These are phyloP conservation scores for Mesembrinibis cayennensis DNA, from an alignment of 2,113 vertebrate genomes.

Conservation along the genomic window DNA sequence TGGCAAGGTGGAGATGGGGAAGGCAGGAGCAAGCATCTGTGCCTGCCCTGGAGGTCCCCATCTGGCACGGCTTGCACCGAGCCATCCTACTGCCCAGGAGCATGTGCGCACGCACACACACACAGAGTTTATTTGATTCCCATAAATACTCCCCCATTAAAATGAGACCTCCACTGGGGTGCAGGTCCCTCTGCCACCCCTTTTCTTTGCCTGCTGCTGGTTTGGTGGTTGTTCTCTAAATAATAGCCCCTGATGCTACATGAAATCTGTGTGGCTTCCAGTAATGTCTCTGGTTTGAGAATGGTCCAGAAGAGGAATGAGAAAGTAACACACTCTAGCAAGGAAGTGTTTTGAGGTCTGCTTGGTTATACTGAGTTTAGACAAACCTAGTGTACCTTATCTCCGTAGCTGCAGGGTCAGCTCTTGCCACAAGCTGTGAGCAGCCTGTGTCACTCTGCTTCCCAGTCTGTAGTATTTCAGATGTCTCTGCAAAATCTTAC, in stretches of 20 bases:
- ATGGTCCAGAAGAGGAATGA: not conserved
- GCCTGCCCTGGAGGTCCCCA: not conserved
- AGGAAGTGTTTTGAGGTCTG: not conserved
- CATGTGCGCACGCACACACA: not conserved
- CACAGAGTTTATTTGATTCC: not conserved
- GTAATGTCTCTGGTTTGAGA: not conserved
- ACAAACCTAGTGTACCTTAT: not conserved
- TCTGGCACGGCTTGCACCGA: not conserved
- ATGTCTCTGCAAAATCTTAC: not conserved
- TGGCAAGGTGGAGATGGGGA: not conserved
- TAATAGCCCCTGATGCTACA: too few species aligned
- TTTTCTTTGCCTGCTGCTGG: not conserved
- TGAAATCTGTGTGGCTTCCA: not conserved
- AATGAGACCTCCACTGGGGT: not conserved
- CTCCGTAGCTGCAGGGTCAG: not conserved
- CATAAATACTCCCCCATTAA: not conserved
- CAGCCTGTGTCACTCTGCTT: not conserved
- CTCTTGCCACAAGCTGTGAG: not conserved
- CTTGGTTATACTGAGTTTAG: not conserved
- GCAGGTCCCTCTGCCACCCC: not conserved
- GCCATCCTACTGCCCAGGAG: not conserved
- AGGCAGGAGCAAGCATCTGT: not conserved
- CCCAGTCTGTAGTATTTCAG: accelerated
- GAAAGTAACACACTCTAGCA: not conserved
- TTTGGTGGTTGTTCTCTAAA: not conserved